These are phyloP conservation scores for Sinelater perroti DNA, from an alignment of 2,888 invertebrate genomes.

Conservation along the genomic window DNA sequence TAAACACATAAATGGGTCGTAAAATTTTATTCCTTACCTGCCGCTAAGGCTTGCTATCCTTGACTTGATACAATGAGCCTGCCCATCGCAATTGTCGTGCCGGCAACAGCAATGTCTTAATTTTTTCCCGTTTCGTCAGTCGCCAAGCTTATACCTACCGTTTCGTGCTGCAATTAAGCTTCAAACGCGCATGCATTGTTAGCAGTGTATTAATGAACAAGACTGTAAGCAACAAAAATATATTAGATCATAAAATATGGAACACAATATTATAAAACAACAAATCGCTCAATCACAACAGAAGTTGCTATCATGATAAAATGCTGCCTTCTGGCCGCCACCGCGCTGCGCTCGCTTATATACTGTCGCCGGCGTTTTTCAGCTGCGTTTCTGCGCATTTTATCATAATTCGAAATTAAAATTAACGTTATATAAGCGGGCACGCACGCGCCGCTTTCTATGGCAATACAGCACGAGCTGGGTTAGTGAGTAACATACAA, in stretches of 20 bases:
- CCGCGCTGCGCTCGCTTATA: neutral
- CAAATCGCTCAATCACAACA: slow-evolving; percentile 10
- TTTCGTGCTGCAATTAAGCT: too few relatives aligned
- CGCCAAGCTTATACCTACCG: too few relatives aligned
- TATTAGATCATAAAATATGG: slow-evolving; percentile 30
- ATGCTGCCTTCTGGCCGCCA: neutral
- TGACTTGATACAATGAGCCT: too few relatives aligned
- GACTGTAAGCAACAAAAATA: slow-evolving; percentile 33
- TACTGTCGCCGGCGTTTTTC: neutral
- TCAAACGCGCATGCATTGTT: too few relatives aligned
- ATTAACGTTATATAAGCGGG: slow-evolving; percentile 29
- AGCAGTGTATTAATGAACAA: slow-evolving; percentile 18
- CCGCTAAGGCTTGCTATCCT: neutral
- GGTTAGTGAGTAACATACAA: slow-evolving; percentile 16
- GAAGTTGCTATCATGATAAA: slow-evolving; percentile 14
- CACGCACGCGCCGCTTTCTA: slow-evolving; percentile 33
- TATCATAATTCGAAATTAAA: slow-evolving; percentile 23
- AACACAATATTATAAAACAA: slow-evolving; percentile 21
- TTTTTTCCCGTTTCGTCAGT: too few relatives aligned
- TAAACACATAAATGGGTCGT: neutral
- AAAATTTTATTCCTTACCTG: neutral
- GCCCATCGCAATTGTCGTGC: too few relatives aligned
- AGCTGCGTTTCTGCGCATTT: neutral
- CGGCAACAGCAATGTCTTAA: too few relatives aligned
- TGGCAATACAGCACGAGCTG: slow-evolving; percentile 21